Evolutionary conservation across 2,888 invertebrate genomes (phyloP), one percentile per base, ranked within the genome.

Genomic region (Tribolium freemani): DNA sequence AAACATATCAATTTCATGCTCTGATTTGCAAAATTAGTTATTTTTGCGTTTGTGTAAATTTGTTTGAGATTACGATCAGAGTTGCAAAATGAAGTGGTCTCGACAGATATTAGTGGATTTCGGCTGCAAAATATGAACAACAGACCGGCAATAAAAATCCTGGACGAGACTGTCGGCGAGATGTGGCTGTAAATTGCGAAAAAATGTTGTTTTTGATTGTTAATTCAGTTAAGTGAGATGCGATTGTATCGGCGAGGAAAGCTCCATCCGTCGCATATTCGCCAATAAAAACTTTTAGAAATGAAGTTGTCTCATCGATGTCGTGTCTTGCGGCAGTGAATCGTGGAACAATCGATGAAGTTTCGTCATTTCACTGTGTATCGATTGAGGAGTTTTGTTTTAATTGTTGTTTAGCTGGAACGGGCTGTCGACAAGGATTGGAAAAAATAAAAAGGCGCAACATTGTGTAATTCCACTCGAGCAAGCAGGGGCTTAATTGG

Each of bases 221-320:
- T 38, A 38, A 38, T 38, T 38, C 8, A 6, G 38, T 38, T 26
- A 26, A 21, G 26, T 26, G 26, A 1, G 38, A 38, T 38, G 38
- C 8, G 38, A 38, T 38, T 38, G 31, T 38, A 48, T 48, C 48
- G 45, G 21, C 21, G 21, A 38, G 1, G 53, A 54, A 57, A 57
- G 46, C 16, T 44, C 21, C 6, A 21, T 26, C 26, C 26, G 26
- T 5, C 26, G 26, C 26, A 45, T 45, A 45, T 45, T 45, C 45
- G 45, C 1, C n/a, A 45, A 45, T 10, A 45, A 45, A 45, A 45
- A 45, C 6, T 45, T 45, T 45, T 30, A 13, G 46, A 38, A 67
- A 67, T 67, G 57, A 67, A 67, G 67, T 67, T 57, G 67, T 67
- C 67, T 67, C 45, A 56, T 53, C 38, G 54, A 45, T 67, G 67